phyloP scores from a whole-genome alignment of 1,140 invertebrate species.

The Paraescarpia echinospica region DNA sequence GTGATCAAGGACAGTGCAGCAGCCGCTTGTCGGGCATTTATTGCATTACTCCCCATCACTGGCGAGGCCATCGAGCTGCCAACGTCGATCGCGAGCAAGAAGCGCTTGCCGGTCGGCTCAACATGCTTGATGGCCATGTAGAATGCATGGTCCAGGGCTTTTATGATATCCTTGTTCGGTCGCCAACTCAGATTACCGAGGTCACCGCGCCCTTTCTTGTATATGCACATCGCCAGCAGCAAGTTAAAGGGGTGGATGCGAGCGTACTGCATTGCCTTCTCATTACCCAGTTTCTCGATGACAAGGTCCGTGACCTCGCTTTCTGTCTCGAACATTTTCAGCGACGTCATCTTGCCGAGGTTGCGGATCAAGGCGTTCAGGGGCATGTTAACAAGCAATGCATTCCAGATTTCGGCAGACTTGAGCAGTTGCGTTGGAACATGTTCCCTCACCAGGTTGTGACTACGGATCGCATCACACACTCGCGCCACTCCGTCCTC shows the following conservation, averaged over 20 bases:
- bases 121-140: conserved; percentile 41
- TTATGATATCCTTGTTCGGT: conserved; percentile 41
- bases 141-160: conserved; percentile 53
- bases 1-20: conserved; percentile 53
- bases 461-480: conserved; percentile 59
- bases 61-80: conserved; percentile 57
- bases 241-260: conserved; percentile 65
- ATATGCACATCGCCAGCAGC: conserved; percentile 63
- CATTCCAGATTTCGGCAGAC: conserved; percentile 62
- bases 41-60: conserved; percentile 57
- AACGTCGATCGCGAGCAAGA: conserved; percentile 66
- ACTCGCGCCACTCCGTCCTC: conserved; percentile 62
- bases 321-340: background rate
- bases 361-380: conserved; percentile 64
- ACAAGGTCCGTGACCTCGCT: background rate
- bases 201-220: conserved; percentile 61
- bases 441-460: conserved; percentile 66
- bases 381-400: conserved; percentile 65
- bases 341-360: conserved; percentile 67
- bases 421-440: conserved; percentile 65
- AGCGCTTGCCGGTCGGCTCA: conserved; percentile 62
- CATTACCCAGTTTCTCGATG: background rate
- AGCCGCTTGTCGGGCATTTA: conserved; percentile 61
- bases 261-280: background rate
- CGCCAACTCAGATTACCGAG: conserved; percentile 51